Evolutionary conservation across 2,888 invertebrate genomes (phyloP).

Genomic region (Sepiola atlantica): DNA sequence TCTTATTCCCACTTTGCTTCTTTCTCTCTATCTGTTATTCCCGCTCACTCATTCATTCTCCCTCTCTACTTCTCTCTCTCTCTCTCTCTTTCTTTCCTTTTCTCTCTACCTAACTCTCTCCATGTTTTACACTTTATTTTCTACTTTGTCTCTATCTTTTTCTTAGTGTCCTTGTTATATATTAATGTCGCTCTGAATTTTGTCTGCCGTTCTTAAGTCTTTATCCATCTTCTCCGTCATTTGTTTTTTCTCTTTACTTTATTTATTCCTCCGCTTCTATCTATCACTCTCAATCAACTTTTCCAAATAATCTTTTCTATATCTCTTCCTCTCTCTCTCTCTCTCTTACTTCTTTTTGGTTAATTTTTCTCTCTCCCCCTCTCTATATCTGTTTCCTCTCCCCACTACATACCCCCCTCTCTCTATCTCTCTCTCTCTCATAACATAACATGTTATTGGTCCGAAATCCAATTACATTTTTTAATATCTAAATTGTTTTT

Average conservation of each 20-base stretch:
- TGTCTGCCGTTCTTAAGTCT: too few relatives aligned
- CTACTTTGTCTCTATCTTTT: too few relatives aligned
- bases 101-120: neutral
- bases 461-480: neutral
- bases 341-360: neutral
- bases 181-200: too few relatives aligned
- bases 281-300: too few relatives aligned
- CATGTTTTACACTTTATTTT: too few relatives aligned
- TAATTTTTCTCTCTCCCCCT: neutral
- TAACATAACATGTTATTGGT: conserved; percentile 14
- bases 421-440: neutral
- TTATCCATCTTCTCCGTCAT: too few relatives aligned
- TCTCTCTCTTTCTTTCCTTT: neutral
- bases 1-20: neutral
- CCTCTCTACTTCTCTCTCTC: neutral
- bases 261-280: too few relatives aligned
- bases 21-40: too few relatives aligned
- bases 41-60: too few relatives aligned
- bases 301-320: neutral
- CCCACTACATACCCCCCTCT: neutral
- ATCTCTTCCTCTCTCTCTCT: too few relatives aligned
- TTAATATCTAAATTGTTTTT: neutral
- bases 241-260: too few relatives aligned
- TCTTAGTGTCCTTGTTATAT: too few relatives aligned
- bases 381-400: neutral